These are phyloP conservation scores for Brachyptera risi DNA, from an alignment of 2,888 invertebrate genomes.

Conservation along the genomic window DNA sequence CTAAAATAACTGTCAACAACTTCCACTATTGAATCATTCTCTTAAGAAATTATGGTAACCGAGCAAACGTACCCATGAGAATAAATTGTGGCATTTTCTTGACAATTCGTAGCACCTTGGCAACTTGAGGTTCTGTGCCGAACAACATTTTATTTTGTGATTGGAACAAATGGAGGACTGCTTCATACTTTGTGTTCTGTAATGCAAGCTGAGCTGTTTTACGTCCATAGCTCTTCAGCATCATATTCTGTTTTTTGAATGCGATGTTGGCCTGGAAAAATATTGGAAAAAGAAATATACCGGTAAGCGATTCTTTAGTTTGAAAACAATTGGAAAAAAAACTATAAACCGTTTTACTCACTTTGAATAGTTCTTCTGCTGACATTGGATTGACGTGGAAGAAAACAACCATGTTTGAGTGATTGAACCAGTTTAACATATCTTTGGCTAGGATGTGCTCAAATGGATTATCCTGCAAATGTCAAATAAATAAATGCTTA, in stretches of 20 bases:
- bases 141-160: constrained; percentile 65
- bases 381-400: constrained; percentile 68
- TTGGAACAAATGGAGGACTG: constrained; percentile 59
- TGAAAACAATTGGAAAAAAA: constrained; percentile 12
- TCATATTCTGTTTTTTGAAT: constrained; percentile 64
- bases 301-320: too few relatives aligned
- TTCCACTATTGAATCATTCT: too few relatives aligned
- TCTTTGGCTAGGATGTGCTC: constrained; percentile 69
- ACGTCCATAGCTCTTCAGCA: constrained; percentile 60
- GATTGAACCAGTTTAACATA: constrained; percentile 63
- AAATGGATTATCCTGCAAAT: constrained; percentile 59
- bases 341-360: constrained; percentile 42
- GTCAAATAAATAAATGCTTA: constrained; percentile 14
- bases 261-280: constrained; percentile 37
- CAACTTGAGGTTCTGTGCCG: constrained; percentile 60
- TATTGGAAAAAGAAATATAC: too few relatives aligned
- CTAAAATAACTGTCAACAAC: too few relatives aligned
- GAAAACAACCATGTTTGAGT: constrained; percentile 66
- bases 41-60: too few relatives aligned
- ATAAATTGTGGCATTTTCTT: constrained; percentile 68
- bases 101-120: constrained; percentile 58
- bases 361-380: constrained; percentile 60
- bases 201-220: constrained; percentile 64
- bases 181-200: constrained; percentile 62
- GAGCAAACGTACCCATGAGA: constrained; percentile 55